phyloP scores from a whole-genome alignment of 1,140 invertebrate genomes.

The Ptiloglossa arizonensis region DNA sequence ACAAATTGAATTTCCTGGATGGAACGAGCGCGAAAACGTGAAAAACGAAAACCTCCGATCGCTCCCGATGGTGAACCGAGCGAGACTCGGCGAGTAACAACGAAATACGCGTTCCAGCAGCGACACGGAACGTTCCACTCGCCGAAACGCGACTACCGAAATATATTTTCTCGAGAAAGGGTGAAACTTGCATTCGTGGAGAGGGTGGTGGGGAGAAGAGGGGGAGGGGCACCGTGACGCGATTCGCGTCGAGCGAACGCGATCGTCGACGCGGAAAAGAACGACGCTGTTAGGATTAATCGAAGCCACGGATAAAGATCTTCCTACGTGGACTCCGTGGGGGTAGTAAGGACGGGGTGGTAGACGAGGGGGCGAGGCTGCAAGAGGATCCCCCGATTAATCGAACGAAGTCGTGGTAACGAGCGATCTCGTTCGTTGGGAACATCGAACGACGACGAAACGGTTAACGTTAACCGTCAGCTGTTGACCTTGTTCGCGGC shows the following conservation, averaged over 20 bases:
- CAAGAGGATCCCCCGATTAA: background rate
- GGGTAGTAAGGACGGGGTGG: background rate
- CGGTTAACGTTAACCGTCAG: conserved; percentile 38
- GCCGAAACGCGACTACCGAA: background rate
- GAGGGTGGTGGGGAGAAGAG: too few relatives aligned
- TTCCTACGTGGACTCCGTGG: background rate
- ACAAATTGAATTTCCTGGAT: too few relatives aligned
- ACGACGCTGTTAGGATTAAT: background rate
- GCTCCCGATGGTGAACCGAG: too few relatives aligned
- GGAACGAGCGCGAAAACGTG: too few relatives aligned
- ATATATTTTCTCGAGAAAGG: background rate
- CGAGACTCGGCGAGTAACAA: too few relatives aligned
- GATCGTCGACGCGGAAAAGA: background rate
- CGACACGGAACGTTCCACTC: conserved; percentile 9
- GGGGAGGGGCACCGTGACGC: too few relatives aligned
- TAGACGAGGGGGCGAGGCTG: background rate
- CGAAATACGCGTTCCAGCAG: background rate
- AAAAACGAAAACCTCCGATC: too few relatives aligned
- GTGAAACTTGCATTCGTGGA: too few relatives aligned
- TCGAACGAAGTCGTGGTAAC: background rate
- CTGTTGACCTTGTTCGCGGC: conserved; percentile 37
- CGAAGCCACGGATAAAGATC: background rate
- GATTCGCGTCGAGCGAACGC: background rate
- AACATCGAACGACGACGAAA: background rate
- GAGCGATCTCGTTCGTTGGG: background rate